These are phyloP conservation scores for Leguminivora glycinivorella DNA, from an alignment of 1,140 invertebrate genomes.

Conservation along the genomic window DNA sequence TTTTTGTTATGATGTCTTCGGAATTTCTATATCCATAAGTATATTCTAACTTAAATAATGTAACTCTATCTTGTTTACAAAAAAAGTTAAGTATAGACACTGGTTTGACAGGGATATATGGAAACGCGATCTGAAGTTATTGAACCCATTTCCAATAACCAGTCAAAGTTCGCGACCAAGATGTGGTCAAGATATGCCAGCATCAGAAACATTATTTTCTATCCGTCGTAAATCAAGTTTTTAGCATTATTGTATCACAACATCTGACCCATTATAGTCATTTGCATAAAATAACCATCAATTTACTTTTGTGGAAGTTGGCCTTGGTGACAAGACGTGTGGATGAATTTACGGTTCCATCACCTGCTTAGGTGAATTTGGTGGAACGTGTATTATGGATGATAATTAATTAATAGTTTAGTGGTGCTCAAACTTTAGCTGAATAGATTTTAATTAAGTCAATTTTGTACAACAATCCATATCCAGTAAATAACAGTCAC, in stretches of 20 bases:
- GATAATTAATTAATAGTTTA: slow-evolving; percentile 30
- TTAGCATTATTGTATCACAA: slow-evolving; percentile 22
- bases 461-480: background rate
- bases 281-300: slow-evolving; percentile 17
- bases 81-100: background rate
- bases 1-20: too few species aligned
- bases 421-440: slow-evolving; percentile 12
- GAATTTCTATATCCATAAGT: too few species aligned
- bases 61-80: background rate
- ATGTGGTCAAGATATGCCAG: background rate
- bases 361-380: slow-evolving; percentile 20
- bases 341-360: slow-evolving; percentile 22
- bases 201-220: background rate
- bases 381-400: slow-evolving; percentile 10
- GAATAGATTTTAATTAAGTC: background rate
- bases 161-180: slow-evolving; percentile 9
- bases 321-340: slow-evolving; percentile 14
- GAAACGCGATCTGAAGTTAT: background rate
- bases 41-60: background rate
- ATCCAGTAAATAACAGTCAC: background rate
- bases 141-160: background rate
- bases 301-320: slow-evolving; percentile 24
- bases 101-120: slow-evolving; percentile 9
- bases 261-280: background rate
- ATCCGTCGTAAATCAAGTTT: slow-evolving; percentile 11